Conservation (phyloP, 2,797 vertebrate species). For the Alosa sapidissima region DNA sequence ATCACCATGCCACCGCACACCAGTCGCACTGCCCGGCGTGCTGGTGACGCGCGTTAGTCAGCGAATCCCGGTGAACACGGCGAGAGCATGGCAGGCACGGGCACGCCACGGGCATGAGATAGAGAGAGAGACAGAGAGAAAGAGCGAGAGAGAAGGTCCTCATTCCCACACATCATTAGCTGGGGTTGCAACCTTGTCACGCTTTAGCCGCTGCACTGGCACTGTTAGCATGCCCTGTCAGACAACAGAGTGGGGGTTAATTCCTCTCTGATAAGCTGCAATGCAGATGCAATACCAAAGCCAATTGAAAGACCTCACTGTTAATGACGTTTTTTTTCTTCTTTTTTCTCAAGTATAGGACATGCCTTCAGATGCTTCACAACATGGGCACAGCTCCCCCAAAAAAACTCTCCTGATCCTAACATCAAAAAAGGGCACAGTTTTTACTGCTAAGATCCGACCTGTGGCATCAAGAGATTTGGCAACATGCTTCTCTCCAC, state of each 20-base stretch:
- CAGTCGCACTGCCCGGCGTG: not conserved
- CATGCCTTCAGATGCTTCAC: not conserved
- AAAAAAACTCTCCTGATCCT: not conserved
- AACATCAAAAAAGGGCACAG: not conserved
- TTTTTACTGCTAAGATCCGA: not conserved
- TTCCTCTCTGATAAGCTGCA: not conserved
- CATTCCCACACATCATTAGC: conserved; percentile 9
- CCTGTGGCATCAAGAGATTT: not conserved
- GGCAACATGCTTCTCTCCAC: not conserved
- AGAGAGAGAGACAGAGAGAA: not conserved
- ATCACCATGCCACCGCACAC: not conserved
- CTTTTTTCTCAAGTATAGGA: not conserved
- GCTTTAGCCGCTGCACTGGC: not conserved
- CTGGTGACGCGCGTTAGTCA: not conserved
- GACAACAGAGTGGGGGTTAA: not conserved
- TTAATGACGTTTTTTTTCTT: not conserved
- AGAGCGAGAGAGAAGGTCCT: not conserved
- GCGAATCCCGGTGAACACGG: not conserved
- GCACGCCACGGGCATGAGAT: not conserved
- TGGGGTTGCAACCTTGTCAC: not conserved
- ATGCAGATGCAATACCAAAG: not conserved
- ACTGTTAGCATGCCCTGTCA: conserved; percentile 11
- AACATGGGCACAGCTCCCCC: not conserved
- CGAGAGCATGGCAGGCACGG: not conserved
- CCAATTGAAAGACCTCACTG: not conserved